Base-by-base conservation (phyloP, 37 sponge, comb jelly and placozoan species). In the Crambe crambe region DNA sequence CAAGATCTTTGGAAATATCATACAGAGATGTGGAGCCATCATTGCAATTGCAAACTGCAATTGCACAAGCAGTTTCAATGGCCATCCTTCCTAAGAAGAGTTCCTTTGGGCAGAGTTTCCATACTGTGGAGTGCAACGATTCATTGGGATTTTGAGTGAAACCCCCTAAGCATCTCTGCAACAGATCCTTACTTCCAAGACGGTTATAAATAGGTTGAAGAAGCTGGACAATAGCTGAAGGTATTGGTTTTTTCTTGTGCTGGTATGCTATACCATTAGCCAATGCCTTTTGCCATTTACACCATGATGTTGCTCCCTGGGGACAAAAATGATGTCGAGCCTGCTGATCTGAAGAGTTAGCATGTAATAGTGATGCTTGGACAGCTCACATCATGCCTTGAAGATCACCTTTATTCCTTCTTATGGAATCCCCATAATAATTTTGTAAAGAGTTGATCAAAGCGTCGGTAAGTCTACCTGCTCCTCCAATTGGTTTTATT, bases 381-480 rank as follows among this genome's bases (percentile, higher is more conserved):
- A 82, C 81, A 17, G 73, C 73, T 23, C 57, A 59, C 40, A 51
- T 74, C 83, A 82, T 82, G n/a, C 32, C 38, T 18, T 73, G 27
- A 10, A 82, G 22, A 32, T 74, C 67, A 1, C 74, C 74, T n/a
- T 22, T 32, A 44, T 82, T 73, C 2, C 26, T 64, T 64, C 74
- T 29, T 9, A 82, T 82, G 3, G 83, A 74, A 6, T 72, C 56
- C 8, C 83, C 83, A 64, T 82, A 82, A 31, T 82, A 82, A 43
- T 82, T 82, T 37, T 82, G 74, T 5, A 82, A 65, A 21, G 60
- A 57, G 38, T 82, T 38, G 3, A 73, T 64, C 37, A 60, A 0
- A 22, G 41, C 21, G 39, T 81, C 73, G 3, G 74, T 82, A 0
- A 82, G 67, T 38, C 74, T 44, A 1, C 83, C 83, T 18, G 40